phyloP scores from a whole-genome alignment of 35 echinoderm and acorn worm genomes.

The Ophioderma brevispina region DNA sequence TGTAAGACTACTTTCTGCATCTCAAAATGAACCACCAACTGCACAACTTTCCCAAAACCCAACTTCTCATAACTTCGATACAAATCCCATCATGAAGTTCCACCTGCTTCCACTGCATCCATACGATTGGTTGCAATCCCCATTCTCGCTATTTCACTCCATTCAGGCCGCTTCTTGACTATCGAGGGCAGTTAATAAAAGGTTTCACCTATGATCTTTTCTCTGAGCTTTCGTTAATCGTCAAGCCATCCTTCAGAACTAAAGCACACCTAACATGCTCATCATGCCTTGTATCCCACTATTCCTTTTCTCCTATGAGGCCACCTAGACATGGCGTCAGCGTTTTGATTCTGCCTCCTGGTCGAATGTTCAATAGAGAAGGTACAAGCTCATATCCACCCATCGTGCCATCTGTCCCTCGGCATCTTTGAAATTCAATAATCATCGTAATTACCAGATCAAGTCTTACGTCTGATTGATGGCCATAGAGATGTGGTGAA shows the following conservation, averaged over 20 bases:
- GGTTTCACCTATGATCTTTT: background rate
- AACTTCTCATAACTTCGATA: background rate
- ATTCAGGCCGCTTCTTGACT: background rate
- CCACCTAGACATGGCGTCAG: too few relatives aligned
- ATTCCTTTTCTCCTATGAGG: too few relatives aligned
- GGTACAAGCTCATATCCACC: constrained; percentile 18
- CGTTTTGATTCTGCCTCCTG: constrained; percentile 19
- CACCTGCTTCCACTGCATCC: background rate
- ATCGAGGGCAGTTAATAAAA: background rate
- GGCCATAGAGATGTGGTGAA: constrained; percentile 48
- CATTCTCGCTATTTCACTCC: background rate
- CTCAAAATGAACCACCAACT: background rate
- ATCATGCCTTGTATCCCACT: too few relatives aligned
- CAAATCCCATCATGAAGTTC: constrained; percentile 8
- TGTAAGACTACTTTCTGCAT: background rate
- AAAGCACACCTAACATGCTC: too few relatives aligned
- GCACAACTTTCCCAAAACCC: background rate
- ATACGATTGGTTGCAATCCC: background rate
- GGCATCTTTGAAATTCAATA: constrained; percentile 18
- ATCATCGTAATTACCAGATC: constrained; percentile 49
- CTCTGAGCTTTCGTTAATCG: background rate
- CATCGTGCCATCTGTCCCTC: constrained; percentile 25
- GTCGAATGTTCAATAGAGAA: constrained; percentile 39
- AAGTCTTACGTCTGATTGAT: constrained; percentile 10
- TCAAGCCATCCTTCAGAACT: too few relatives aligned